Base-by-base conservation (phyloP, 1,140 invertebrate species). In the Dolichoris vasculosae region DNA sequence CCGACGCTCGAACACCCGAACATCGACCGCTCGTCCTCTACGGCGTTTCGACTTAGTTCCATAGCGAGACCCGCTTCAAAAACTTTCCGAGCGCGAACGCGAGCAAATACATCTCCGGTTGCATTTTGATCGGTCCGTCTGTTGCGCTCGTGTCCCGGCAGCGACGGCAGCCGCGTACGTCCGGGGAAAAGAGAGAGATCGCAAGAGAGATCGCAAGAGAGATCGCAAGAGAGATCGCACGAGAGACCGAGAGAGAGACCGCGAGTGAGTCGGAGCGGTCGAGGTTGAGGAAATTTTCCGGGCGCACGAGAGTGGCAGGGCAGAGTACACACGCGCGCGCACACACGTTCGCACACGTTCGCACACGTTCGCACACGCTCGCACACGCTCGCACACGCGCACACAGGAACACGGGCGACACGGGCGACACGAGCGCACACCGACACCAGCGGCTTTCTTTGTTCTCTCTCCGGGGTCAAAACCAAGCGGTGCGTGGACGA, bases 11-110 rank as follows among this genome's bases (percentile, higher is more conserved):
- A 38, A 17, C 9, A 73, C 6, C 3, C n/a, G n/a, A 7, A 17
- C 11, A 69, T 9, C 48, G 40, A 26, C 69, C 4, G 40, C 38
- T 43, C 11, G 38, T n/a, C 38, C 15, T 73, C 69, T 20, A 13
- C 38, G 40, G 69, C n/a, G 43, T 73, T 73, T 73, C 51, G 48
- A 51, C n/a, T 77, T 80, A 80, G 78, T 80, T 26, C 59, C 59
- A 38, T 23, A 59, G 30, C 17, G 59, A 46, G 26, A 7, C 32
- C n/a, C 55, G 8, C 32, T 46, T 26, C 32, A 78, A 77, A 77
- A 77, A 35, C 15, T 73, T 43, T n/a, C n/a, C n/a, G n/a, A n/a
- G n/a, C n/a, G n/a, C n/a, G n/a, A n/a, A n/a, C n/a, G n/a, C n/a
- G n/a, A n/a, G n/a, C n/a, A n/a, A n/a, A n/a, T n/a, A n/a, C n/a